Evolutionary conservation across 2,113 vertebrate genomes (phyloP).

Genomic region (Pyrgilauda ruficollis): DNA sequence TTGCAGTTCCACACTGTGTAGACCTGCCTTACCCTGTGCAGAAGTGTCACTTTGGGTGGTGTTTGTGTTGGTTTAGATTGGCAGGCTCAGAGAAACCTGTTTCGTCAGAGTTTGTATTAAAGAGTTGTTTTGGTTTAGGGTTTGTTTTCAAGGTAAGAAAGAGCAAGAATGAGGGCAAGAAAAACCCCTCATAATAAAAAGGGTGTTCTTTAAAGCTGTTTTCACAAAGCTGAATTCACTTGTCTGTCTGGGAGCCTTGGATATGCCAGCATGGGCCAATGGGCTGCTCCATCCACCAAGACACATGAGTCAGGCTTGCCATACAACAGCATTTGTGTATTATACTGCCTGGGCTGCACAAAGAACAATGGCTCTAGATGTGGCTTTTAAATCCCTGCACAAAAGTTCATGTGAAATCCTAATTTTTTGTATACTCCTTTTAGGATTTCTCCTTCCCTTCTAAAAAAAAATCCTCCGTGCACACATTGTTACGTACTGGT

Average conservation of each 20-base stretch:
- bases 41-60: background rate
- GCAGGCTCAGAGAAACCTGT: background rate
- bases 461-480: accelerated
- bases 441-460: background rate
- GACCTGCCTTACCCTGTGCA: background rate
- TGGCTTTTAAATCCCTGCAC: background rate
- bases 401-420: background rate
- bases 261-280: background rate
- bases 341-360: background rate
- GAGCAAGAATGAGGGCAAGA: background rate
- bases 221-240: background rate
- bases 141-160: background rate
- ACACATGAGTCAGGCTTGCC: background rate
- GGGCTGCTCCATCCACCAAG: background rate
- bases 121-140: background rate
- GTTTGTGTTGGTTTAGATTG: background rate
- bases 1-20: background rate
- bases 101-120: background rate
- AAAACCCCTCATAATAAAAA: background rate
- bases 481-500: background rate
- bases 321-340: background rate
- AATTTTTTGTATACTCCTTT: background rate
- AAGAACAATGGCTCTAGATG: accelerated
- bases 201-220: background rate
- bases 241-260: background rate